Evolutionary conservation across 2,888 invertebrate genomes (phyloP).

Genomic region (Erpobdella octoculata): DNA sequence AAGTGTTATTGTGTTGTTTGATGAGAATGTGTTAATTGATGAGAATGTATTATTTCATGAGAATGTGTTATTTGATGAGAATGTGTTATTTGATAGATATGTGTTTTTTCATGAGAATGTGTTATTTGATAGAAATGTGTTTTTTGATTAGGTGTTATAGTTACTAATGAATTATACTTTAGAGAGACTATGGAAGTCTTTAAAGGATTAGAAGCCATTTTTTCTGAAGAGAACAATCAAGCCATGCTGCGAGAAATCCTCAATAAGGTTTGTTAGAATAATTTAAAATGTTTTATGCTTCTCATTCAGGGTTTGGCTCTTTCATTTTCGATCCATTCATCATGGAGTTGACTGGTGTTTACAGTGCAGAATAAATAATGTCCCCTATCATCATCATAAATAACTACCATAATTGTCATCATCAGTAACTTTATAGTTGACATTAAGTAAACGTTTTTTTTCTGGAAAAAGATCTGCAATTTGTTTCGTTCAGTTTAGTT

Average conservation of each 20-base stretch:
- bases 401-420: too few relatives aligned
- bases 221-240: slow-evolving; percentile 94
- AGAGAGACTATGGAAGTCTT: slow-evolving; percentile 70
- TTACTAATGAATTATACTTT: slow-evolving; percentile 31
- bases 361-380: too few relatives aligned
- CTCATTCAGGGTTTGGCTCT: not conserved
- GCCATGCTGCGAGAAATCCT: slow-evolving; percentile 64
- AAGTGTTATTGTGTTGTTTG: not conserved
- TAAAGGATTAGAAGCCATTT: slow-evolving; percentile 87
- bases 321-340: too few relatives aligned
- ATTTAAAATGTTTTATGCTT: too few relatives aligned
- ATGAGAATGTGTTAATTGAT: slow-evolving; percentile 15
- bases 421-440: too few relatives aligned
- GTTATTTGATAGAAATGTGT: not conserved
- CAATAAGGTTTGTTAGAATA: slow-evolving; percentile 19
- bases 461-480: too few relatives aligned
- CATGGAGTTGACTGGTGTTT: too few relatives aligned
- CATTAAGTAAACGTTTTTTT: too few relatives aligned
- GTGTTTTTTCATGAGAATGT: not conserved
- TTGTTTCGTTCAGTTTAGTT: too few relatives aligned
- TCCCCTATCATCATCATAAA: too few relatives aligned
- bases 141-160: not conserved
- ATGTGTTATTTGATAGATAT: not conserved
- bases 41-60: not conserved
- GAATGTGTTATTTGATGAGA: not conserved